phyloP scores from a whole-genome alignment of 2,797 vertebrate species.

The Gymnodraco acuticeps region DNA sequence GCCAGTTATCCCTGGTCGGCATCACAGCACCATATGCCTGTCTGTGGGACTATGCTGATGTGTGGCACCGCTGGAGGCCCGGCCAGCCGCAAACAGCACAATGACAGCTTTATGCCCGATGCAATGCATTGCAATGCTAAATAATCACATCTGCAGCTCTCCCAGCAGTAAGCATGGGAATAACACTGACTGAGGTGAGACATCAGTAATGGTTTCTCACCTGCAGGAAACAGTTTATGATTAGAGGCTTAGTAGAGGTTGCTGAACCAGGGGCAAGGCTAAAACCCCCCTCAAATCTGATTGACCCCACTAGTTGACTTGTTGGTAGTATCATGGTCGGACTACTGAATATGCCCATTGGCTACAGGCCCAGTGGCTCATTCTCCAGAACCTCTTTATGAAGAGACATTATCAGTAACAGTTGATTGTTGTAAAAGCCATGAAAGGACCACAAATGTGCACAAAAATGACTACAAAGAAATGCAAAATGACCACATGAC shows the following conservation, averaged over 20 bases:
- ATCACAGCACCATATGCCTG: constrained; percentile 74
- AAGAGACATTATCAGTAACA: background rate
- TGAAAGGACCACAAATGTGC: background rate
- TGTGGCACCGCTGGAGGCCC: constrained; percentile 66
- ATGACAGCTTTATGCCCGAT: constrained; percentile 71
- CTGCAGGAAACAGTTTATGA: constrained; percentile 28
- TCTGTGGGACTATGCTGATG: constrained; percentile 59
- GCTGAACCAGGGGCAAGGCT: background rate
- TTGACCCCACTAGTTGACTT: background rate
- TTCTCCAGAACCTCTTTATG: background rate
- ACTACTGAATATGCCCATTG: background rate
- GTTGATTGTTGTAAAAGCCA: background rate
- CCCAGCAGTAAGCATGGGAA: constrained; percentile 20
- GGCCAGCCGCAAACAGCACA: constrained; percentile 54
- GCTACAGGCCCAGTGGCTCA: background rate
- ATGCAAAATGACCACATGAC: background rate
- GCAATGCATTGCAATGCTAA: constrained; percentile 40
- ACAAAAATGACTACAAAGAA: background rate
- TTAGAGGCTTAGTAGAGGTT: constrained; percentile 11
- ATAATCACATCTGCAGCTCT: constrained; percentile 58
- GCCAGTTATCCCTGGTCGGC: constrained; percentile 54
- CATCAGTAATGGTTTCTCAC: constrained; percentile 4
- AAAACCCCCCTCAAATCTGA: background rate
- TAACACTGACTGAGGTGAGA: constrained; percentile 24
- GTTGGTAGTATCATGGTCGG: background rate